phyloP scores from a whole-genome alignment of 2,797 vertebrate genomes.

The Toxotes lorentzi region DNA sequence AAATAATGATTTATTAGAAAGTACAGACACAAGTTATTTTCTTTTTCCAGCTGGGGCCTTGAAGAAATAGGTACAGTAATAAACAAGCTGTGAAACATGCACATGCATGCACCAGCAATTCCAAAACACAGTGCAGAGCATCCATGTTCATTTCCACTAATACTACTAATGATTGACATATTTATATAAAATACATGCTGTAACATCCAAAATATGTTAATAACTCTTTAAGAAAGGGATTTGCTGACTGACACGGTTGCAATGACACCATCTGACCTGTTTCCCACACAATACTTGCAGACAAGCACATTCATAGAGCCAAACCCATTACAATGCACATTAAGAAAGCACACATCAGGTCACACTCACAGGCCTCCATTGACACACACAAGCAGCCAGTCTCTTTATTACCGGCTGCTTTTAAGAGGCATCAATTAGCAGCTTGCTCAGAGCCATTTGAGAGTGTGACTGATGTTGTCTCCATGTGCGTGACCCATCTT shows the following conservation, averaged over 20 bases:
- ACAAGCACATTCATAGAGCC: slow-evolving; percentile 19
- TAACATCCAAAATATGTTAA: slow-evolving; percentile 3
- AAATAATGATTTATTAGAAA: background rate
- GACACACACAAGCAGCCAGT: slow-evolving; percentile 41
- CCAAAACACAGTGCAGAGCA: background rate
- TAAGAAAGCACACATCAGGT: slow-evolving; percentile 31
- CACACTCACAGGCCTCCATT: slow-evolving; percentile 49
- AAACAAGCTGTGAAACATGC: background rate
- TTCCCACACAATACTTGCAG: slow-evolving; percentile 1
- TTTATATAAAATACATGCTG: background rate
- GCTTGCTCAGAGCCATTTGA: slow-evolving; percentile 40
- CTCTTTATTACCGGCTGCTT: slow-evolving; percentile 49
- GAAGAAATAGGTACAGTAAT: background rate
- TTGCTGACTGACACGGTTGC: slow-evolving; percentile 16
- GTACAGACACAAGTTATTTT: background rate
- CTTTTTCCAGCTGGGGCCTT: too few species aligned
- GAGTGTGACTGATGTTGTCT: slow-evolving; percentile 52
- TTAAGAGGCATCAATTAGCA: slow-evolving; percentile 66
- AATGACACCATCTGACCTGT: slow-evolving; percentile 18
- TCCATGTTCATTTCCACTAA: background rate
- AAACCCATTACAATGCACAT: slow-evolving; percentile 18
- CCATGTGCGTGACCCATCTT: slow-evolving; percentile 71
- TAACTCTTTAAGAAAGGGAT: background rate
- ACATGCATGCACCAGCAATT: background rate
- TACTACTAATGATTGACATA: background rate